These are phyloP conservation scores for Gnathonemus longibarbis DNA, from an alignment of 2,113 vertebrate genomes.

Conservation along the genomic window DNA sequence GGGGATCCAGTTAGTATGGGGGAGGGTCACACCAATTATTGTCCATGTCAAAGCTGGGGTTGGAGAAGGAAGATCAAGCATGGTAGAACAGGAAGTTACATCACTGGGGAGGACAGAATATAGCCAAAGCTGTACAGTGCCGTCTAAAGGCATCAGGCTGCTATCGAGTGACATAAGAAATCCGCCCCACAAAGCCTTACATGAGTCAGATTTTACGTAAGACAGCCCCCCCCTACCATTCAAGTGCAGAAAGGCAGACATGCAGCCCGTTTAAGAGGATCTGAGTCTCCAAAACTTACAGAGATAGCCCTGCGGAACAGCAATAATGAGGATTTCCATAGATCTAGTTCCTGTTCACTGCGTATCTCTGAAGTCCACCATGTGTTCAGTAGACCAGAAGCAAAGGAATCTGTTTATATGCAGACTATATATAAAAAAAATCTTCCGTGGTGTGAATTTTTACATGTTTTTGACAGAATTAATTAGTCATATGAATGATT, in stretches of 20 bases:
- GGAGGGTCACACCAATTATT: neutral
- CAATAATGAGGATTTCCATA: neutral
- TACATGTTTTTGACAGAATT: neutral
- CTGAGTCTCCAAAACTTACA: neutral
- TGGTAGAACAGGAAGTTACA: neutral
- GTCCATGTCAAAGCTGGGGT: neutral
- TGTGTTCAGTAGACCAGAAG: neutral
- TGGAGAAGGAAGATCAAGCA: neutral
- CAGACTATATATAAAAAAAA: neutral
- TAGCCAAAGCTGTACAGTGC: neutral
- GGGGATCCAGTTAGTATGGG: neutral
- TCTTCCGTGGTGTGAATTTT: neutral
- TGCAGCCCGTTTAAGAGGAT: neutral
- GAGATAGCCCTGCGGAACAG: neutral
- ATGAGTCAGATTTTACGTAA: neutral
- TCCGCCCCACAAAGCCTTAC: neutral
- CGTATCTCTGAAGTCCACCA: neutral
- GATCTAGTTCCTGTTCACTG: neutral
- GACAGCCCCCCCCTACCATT: neutral
- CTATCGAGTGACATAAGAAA: neutral
- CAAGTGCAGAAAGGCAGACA: neutral
- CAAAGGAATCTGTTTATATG: neutral
- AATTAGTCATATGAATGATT: neutral
- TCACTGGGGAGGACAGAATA: neutral
- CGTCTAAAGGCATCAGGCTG: neutral